Percentiles rank a stretch among this genome's conserved stretches.
phyloP scores from a whole-genome alignment of 1,140 invertebrate species.

The Meteorus sp. region DNA sequence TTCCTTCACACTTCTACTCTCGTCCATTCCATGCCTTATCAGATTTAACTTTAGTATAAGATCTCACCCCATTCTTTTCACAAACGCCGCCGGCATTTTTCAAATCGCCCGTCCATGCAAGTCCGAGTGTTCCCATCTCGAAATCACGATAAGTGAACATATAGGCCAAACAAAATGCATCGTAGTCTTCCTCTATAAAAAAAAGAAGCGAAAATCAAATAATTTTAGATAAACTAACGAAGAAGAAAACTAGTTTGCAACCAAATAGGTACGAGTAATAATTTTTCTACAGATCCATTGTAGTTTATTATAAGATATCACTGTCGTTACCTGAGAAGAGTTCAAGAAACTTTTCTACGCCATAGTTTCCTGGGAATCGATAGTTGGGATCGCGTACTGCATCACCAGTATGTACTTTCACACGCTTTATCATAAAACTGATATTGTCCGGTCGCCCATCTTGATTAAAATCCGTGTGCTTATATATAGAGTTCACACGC shows the following conservation, averaged over 20 bases:
- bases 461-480: conserved; percentile 90
- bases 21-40: no score
- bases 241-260: conserved; percentile 5
- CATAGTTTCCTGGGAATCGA: conserved; percentile 89
- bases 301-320: not conserved
- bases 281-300: not conserved
- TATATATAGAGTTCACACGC: conserved; percentile 90
- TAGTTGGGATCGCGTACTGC: conserved; percentile 82
- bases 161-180: conserved; percentile 97
- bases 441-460: conserved; percentile 91
- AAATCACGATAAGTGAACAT: conserved; percentile 99
- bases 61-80: conserved; percentile 89
- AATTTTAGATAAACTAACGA: not conserved
- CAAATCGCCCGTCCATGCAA: conserved; percentile 96
- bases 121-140: conserved; percentile 94
- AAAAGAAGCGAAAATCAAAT: conserved; percentile 34
- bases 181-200: conserved; percentile 89
- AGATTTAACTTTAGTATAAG: no score
- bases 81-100: conserved; percentile 94
- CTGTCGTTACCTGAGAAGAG: conserved; percentile 77
- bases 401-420: conserved; percentile 88
- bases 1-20: no score
- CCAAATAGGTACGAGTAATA: not conserved
- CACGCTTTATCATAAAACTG: conserved; percentile 94
- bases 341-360: conserved; percentile 92